Conservation (phyloP, 2,797 vertebrate species). For the Rhabdophis nuchalis region DNA sequence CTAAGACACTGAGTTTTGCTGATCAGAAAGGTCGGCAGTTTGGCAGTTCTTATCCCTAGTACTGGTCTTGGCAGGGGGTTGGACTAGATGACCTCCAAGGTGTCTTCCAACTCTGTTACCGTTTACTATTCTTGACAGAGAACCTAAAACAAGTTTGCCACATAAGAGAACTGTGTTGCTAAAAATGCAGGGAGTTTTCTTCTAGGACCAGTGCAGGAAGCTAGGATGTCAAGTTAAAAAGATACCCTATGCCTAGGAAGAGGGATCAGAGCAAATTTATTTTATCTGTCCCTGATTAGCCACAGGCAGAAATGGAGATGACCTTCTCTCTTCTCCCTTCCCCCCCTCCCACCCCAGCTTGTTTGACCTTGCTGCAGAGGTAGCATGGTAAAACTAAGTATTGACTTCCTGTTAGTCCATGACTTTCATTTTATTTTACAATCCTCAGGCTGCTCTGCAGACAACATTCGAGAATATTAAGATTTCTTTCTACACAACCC, state of each 20-base stretch:
- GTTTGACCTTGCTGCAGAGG: conserved; percentile 54
- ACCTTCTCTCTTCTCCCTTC: not conserved
- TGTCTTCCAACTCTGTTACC: too few species aligned
- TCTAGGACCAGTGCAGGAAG: conserved; percentile 37
- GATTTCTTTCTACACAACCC: not conserved
- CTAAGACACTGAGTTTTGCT: too few species aligned
- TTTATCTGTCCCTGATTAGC: conserved; percentile 45
- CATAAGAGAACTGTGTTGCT: not conserved
- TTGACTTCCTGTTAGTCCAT: not conserved
- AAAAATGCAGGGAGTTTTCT: conserved; percentile 32
- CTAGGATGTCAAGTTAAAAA: conserved; percentile 40
- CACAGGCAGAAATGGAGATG: conserved; percentile 46
- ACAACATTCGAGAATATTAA: not conserved
- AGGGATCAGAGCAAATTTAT: conserved; percentile 53
- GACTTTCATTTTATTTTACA: not conserved
- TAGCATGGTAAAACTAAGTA: conserved; percentile 21
- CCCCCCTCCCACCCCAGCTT: rapidly evolving
- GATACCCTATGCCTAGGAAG: conserved; percentile 48
- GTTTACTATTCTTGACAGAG: not conserved
- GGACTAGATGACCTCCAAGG: too few species aligned
- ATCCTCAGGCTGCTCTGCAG: not conserved
- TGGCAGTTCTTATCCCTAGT: too few species aligned
- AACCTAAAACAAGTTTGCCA: not conserved
- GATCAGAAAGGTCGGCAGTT: too few species aligned
- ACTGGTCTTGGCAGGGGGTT: too few species aligned